Evolutionary conservation across 2,888 invertebrate species (phyloP), one percentile per base, ranked within the genome.

Genomic region (Nasonia oneida): DNA sequence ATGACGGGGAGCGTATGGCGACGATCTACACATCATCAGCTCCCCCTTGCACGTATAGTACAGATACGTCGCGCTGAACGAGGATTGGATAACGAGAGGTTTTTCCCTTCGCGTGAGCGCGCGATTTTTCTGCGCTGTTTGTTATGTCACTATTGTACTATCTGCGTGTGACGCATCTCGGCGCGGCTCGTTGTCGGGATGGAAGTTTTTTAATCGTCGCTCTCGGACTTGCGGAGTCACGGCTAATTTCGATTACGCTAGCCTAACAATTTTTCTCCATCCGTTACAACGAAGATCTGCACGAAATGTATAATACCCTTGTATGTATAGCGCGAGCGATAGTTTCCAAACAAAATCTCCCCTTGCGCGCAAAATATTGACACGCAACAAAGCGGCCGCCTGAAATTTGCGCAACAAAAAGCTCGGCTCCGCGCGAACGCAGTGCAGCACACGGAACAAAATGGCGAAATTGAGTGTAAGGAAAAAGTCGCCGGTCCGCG

Each of bases 401-500:
- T 47, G 39, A 83, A 61, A 61, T 64, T 64, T 33, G 79, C 78
- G 4, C 76, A 76, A 57, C 39, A 73, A 42, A 73, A 42, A 39
- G 39, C 29, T 4, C 37, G 70, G 6, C 18, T 75, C 15, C 18
- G 10, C 57, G 12, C 14, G 39, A 14, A 29, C 75, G 10, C 12
- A n/a, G 79, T 47, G 82, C 86, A 29, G 29, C 29, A 29, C 29
- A 47, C 33, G 73, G n/a, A 57, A 70, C 79, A 79, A 82, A 76
- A 82, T 84, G 33, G 85, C 85, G 83, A 87, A 86, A 86, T 81
- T 77, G 86, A 86, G 84, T 70, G 84, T 77, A 86, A 87, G 81
- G 82, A 86, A 71, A 73, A 71, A 73, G 76, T 50, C 61, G 75
- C 23, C 74, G 74, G 47, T 80, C 57, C 80, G 37, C 3, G 37